Evolutionary conservation across 2,113 vertebrate species (phyloP), one percentile per base, ranked within the genome.

Genomic region (Calonectris borealis): DNA sequence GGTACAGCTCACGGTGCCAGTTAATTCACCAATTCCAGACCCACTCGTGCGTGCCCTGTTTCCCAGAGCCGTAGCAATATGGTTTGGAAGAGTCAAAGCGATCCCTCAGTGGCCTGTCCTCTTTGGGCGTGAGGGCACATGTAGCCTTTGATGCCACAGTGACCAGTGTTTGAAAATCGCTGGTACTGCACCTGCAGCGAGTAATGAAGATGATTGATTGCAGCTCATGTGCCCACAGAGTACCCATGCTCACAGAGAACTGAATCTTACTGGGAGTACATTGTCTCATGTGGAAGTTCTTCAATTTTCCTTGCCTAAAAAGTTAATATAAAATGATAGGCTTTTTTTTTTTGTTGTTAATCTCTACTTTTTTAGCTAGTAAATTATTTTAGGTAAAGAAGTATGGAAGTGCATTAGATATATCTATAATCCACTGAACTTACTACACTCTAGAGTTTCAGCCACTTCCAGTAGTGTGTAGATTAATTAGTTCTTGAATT

Each of bases 401-500:
- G 6, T 49, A 60, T 36, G 9, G 27, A 31, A n/a, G 48, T 94
- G 22, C 61, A 70, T 61, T 73, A 34, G 4, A 51, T 66, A 5
- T 69, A 34, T 13, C 32, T 86, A 64, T 16, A 82, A 75, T 48
- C 52, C 65, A 80, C 25, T 76, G 69, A 90, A 83, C 49, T 65
- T 93, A 55, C 9, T 72, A 27, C 4, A 64, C 25, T 83, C 51
- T 21, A 60, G 36, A 12, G 21, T 83, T 94, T 95, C 68, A 94
- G 55, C 6, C 13, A 84, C 21, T 90, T 95, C 21, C 52, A 88
- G 22, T 48, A 92, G 62, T 64, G 55, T 91, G 29, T 38, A 81
- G 29, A 55, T 34, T 90, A 92, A 93, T 83, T 95, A 91, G 88
- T 91, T 93, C 19, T 92, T 71, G n/a, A 80, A 80, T 38, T 70